phyloP scores from a whole-genome alignment of 2,113 vertebrate genomes.

The Pleuronectes platessa region DNA sequence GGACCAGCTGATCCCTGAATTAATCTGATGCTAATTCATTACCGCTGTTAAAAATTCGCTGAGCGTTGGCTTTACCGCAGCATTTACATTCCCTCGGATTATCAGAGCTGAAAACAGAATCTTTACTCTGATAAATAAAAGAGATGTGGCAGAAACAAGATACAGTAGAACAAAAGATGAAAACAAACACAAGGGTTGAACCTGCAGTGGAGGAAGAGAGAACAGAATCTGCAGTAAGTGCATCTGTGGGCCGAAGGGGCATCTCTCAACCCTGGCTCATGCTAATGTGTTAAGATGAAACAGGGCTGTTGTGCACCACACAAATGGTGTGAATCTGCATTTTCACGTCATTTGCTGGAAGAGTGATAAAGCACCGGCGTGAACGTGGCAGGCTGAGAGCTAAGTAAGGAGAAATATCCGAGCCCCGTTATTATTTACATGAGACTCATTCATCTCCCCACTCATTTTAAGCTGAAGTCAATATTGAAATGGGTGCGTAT shows the following conservation, averaged over 20 bases:
- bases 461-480: constrained; percentile 48
- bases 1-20: constrained; percentile 13
- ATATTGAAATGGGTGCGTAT: constrained; percentile 52
- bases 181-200: constrained; percentile 10
- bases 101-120: constrained; percentile 10
- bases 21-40: constrained; percentile 13
- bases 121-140: constrained; percentile 2
- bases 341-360: constrained; percentile 49
- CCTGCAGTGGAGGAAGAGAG: constrained; percentile 13
- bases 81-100: background rate
- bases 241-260: constrained; percentile 20
- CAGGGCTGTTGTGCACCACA: background rate
- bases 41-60: constrained; percentile 7
- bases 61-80: background rate
- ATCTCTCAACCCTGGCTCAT: constrained; percentile 32
- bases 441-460: constrained; percentile 51
- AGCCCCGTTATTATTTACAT: constrained; percentile 60
- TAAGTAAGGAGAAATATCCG: constrained; percentile 41
- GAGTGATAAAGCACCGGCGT: constrained; percentile 58
- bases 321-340: constrained; percentile 61
- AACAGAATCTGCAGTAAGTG: constrained; percentile 1
- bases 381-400: constrained; percentile 32
- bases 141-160: constrained; percentile 10
- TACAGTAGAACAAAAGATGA: background rate
- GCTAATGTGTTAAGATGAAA: constrained; percentile 45